Conservation (phyloP, 2,888 invertebrate species). For the Lottia gigantea region DNA sequence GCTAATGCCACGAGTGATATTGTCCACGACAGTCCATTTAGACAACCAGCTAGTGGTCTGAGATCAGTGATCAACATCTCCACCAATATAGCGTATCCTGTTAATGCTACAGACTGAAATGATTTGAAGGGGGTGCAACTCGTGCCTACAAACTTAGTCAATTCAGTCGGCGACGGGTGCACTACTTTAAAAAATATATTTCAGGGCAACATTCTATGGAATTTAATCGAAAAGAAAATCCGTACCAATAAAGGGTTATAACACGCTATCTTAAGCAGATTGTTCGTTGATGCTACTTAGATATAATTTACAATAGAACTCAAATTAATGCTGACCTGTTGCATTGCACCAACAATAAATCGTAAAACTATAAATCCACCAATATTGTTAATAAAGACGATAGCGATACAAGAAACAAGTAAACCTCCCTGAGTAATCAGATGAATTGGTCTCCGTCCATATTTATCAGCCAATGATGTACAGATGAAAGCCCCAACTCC, state of each 20-base stretch:
- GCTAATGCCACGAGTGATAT: slow-evolving; percentile 34
- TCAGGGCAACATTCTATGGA: too few species aligned
- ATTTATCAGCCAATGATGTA: slow-evolving; percentile 45
- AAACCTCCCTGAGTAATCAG: slow-evolving; percentile 34
- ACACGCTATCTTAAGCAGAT: too few species aligned
- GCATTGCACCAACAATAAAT: slow-evolving; percentile 36
- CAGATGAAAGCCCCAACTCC: slow-evolving; percentile 43
- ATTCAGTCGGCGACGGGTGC: too few species aligned
- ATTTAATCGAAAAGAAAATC: too few species aligned
- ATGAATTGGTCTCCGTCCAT: slow-evolving; percentile 47
- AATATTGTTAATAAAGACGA: slow-evolving; percentile 37
- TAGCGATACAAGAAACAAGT: slow-evolving; percentile 26
- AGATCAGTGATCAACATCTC: slow-evolving; percentile 39
- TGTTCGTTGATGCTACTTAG: too few species aligned
- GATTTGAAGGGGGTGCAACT: too few species aligned
- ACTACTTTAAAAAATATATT: too few species aligned
- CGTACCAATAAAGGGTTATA: too few species aligned
- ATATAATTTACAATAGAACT: too few species aligned
- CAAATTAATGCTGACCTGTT: slow-evolving; percentile 31
- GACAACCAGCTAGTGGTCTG: slow-evolving; percentile 34
- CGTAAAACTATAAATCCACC: slow-evolving; percentile 38
- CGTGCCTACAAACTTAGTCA: too few species aligned
- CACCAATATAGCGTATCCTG: slow-evolving; percentile 38
- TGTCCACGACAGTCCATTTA: slow-evolving; percentile 39
- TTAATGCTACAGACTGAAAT: slow-evolving; percentile 42